Conservation (phyloP, 2,797 vertebrate genomes). For the Tinamus major region DNA sequence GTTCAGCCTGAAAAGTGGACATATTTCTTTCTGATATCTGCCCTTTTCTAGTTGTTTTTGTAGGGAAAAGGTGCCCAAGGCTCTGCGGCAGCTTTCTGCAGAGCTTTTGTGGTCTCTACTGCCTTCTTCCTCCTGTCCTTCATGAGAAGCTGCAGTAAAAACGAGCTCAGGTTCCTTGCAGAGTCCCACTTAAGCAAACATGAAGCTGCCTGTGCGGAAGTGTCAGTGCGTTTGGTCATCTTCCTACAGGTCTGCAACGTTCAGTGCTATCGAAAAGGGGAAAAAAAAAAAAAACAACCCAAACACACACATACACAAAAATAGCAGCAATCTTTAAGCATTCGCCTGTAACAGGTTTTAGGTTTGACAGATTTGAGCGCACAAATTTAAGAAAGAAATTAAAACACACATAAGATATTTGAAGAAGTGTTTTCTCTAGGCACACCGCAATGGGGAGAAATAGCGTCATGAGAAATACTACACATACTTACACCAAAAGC, state of each 20-base stretch:
- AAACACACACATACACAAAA: neutral
- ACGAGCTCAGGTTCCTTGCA: neutral
- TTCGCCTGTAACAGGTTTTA: neutral
- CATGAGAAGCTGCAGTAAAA: neutral
- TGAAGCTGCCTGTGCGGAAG: neutral
- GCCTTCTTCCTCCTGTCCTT: neutral
- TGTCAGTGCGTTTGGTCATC: neutral
- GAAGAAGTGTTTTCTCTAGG: constrained; percentile 15
- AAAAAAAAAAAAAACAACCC: neutral
- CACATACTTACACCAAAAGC: constrained; percentile 6
- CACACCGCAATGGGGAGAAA: neutral
- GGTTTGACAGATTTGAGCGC: constrained; percentile 24
- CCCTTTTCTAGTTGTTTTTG: neutral
- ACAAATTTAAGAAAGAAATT: constrained; percentile 13
- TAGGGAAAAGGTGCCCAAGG: neutral
- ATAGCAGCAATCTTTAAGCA: constrained; percentile 30
- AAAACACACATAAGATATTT: neutral
- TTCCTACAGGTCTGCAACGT: neutral
- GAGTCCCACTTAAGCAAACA: neutral
- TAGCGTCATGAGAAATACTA: neutral
- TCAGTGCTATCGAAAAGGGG: neutral
- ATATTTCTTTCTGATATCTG: neutral
- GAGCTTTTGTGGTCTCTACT: neutral
- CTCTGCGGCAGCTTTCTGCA: neutral
- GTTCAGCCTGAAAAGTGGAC: neutral